Evolutionary conservation across 2,888 invertebrate genomes (phyloP).

Genomic region (Blera fallax): DNA sequence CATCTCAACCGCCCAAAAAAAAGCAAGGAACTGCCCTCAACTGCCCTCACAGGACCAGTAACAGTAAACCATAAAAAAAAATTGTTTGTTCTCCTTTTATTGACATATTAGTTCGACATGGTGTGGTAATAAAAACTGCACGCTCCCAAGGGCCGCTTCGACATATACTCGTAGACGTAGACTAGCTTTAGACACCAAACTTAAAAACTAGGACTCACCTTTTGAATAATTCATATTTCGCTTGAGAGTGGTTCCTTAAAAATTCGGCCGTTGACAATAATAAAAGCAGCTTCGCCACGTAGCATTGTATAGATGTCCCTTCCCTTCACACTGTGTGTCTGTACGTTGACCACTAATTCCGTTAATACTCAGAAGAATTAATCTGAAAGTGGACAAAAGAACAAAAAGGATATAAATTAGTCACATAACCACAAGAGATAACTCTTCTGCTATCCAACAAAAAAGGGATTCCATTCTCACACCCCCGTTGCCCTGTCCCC

Average conservation of each 20-base stretch:
- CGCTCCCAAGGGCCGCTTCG: conserved; percentile 11
- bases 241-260: conserved; percentile 65
- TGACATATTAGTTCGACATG: conserved; percentile 55
- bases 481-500: conserved; percentile 48
- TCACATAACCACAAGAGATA: conserved; percentile 59
- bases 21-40: conserved; percentile 5
- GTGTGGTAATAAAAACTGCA: conserved; percentile 60
- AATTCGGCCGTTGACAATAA: conserved; percentile 47
- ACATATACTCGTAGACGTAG: too few species aligned
- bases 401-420: conserved; percentile 65
- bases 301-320: conserved; percentile 56
- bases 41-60: conserved; percentile 62
- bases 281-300: conserved; percentile 34
- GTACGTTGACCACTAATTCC: conserved; percentile 42
- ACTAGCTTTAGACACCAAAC: too few species aligned
- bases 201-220: conserved; percentile 76
- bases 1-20: conserved; percentile 4
- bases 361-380: conserved; percentile 33
- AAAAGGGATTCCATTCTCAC: conserved; percentile 14
- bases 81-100: conserved; percentile 30
- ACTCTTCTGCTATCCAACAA: conserved; percentile 15
- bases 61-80: conserved; percentile 23
- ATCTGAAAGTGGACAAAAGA: conserved; percentile 53
- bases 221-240: conserved; percentile 81
- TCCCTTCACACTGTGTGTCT: neutral